phyloP scores from a whole-genome alignment of 1,140 invertebrate species.

The Zaprionus ghesquierei region DNA sequence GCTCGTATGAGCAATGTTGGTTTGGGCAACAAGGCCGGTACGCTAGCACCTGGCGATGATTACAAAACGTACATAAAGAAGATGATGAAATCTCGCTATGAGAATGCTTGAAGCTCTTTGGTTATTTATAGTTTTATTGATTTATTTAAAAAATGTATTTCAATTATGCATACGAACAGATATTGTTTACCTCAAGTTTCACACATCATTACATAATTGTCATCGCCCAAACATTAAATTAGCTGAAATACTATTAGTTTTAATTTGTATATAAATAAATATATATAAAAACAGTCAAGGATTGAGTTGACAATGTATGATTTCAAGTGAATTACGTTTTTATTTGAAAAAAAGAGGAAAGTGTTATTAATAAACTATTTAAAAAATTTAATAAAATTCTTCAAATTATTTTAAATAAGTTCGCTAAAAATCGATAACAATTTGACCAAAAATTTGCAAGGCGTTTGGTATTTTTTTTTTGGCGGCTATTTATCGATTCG shows the following conservation, averaged over 20 bases:
- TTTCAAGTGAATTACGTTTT: no score
- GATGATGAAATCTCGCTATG: constrained; percentile 92
- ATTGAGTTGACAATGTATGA: not conserved
- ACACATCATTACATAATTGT: constrained; percentile 10
- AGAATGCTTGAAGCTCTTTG: constrained; percentile 83
- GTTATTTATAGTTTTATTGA: not conserved
- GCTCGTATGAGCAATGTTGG: constrained; percentile 86
- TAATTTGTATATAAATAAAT: constrained; percentile 45
- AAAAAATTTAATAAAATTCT: no score
- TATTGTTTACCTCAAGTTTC: constrained; percentile 33
- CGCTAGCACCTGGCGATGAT: constrained; percentile 89
- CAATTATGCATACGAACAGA: constrained; percentile 2
- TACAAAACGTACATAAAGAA: constrained; percentile 95
- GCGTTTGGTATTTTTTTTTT: not conserved
- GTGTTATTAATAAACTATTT: no score
- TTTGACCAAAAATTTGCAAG: not conserved
- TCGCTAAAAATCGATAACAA: not conserved
- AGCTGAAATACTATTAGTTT: constrained; percentile 23
- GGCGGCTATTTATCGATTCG: not conserved
- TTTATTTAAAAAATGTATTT: constrained; percentile 6
- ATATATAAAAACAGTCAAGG: not conserved
- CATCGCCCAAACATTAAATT: constrained; percentile 12
- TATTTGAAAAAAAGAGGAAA: no score
- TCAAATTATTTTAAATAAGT: not conserved
- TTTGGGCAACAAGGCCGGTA: constrained; percentile 87